Evolutionary conservation across 2,113 vertebrate species (phyloP), one percentile per base, ranked within the genome.

Genomic region (Lepus timidus): DNA sequence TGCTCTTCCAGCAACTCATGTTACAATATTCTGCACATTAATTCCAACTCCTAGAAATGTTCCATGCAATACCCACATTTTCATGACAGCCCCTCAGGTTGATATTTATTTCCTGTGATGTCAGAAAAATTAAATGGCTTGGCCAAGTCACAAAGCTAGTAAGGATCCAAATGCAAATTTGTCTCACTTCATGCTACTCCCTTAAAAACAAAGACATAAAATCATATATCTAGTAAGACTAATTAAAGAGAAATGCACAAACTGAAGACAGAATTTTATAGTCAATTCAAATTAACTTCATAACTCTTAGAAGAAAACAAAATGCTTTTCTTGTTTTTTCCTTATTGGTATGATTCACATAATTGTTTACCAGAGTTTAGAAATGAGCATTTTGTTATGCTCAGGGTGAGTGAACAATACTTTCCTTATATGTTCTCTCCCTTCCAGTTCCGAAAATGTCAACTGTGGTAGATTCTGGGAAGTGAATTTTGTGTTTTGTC

Each of bases 251-350:
- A 95, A 85, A 67, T 80, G 51, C 2, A 82, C 23, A 85, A 93
- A 78, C 16, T 52, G 29, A 84, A 78, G 31, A 86, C 67, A 65
- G 36, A 88, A 85, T 4, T 25, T 90, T 86, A 68, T 17, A 65
- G n/a, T 62, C 12, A 83, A 78, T 90, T 87, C 29, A 88, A 95
- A 94, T 93, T 82, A 95, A 90, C 73, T 90, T 93, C 49, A 65
- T 94, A 51, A 85, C 12, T 78, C 49, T 85, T 81, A 61, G 31
- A 85, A 82, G 13, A 7, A 84, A 83, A 84, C 61, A 36, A 68
- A 93, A 44, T 78, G 58, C 65, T 68, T 82, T 81, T 92, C 25
- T 75, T 93, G 22, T 71, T 89, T 81, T 73, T 86, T 33, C 13
- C 71, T 68, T 73, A 33, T 87, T 92, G 64, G 39, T 78, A 49